Base-by-base conservation (phyloP, 2,888 invertebrate genomes). In the Aromia moschata region DNA sequence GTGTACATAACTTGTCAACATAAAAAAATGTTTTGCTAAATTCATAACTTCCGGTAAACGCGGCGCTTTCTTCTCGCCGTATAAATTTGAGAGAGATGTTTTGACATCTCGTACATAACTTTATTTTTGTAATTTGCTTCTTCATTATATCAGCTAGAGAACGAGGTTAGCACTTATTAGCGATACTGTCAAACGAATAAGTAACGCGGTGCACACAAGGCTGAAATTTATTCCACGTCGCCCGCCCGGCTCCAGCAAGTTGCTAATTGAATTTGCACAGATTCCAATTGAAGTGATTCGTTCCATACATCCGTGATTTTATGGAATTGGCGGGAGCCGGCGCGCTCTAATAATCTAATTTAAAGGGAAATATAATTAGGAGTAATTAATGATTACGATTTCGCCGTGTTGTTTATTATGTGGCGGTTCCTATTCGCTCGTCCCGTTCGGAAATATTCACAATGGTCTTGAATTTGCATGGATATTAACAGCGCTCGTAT, bases 251-350 rank as follows among this genome's bases (percentile, higher is more conserved):
- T 37, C 37, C 54, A 62, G 62, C 59, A 51, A 61, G 61, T 55
- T 36, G 58, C 60, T 66, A 66, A 68, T 68, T 64, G 52, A 64
- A 62, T 68, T 62, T 55, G 53, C 64, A 47, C 65, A 58, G 60
- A 64, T 65, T 64, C 59, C 60, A 58, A 62, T 63, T 56, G 58
- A 56, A 65, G 65, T 64, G 58, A 65, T 52, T 64, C 64, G 64
- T 64, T 64, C 44, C 18, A 45, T 55, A 62, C 47, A 58, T 58
- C 46, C 58, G 45, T 49, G 51, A 59, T 64, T 65, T 58, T 41
- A 62, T 65, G 15, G 58, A 63, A 60, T 63, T 41, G 55, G 44
- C 17, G 53, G 53, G 53, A 56, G 53, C 56, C n/a, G 44, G 56
- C 59, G 30, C 49, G 54, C 56, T 60, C 56, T 56, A 38, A 58